phyloP scores from a whole-genome alignment of 2,888 invertebrate genomes.

The Amorpha juglandis region DNA sequence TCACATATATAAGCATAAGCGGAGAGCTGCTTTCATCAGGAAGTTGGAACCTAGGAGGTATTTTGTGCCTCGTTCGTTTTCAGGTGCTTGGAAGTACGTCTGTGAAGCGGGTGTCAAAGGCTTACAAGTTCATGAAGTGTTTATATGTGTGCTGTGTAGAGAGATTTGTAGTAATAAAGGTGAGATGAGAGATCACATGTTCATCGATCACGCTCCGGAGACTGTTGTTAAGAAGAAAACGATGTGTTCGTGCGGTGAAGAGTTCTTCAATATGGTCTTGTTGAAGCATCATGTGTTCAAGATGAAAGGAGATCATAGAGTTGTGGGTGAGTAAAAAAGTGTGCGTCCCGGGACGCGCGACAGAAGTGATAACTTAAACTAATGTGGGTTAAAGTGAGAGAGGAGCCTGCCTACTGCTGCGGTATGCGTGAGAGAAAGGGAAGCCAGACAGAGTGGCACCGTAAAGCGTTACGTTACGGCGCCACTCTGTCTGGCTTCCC shows the following conservation, averaged over 20 bases:
- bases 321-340: conserved; percentile 35
- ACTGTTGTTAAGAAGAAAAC: conserved; percentile 21
- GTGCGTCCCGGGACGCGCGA: too few relatives aligned
- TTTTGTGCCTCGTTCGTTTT: neutral
- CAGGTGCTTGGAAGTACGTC: conserved; percentile 29
- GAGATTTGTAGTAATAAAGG: conserved; percentile 46
- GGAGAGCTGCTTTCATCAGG: neutral
- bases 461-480: too few relatives aligned
- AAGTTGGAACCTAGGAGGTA: neutral
- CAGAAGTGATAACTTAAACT: too few relatives aligned
- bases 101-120: conserved; percentile 45
- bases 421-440: too few relatives aligned
- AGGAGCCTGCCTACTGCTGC: too few relatives aligned
- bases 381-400: too few relatives aligned
- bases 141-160: conserved; percentile 60
- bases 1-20: conserved; percentile 48
- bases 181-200: conserved; percentile 46
- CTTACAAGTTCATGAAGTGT: conserved; percentile 38
- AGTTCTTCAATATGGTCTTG: conserved; percentile 54
- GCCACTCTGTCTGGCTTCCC: too few relatives aligned
- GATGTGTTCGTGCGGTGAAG: conserved; percentile 55
- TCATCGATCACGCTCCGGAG: conserved; percentile 38
- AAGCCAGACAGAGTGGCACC: too few relatives aligned
- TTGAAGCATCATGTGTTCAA: conserved; percentile 63
- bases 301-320: conserved; percentile 41